These are phyloP conservation scores for Magallana nippona DNA, from an alignment of 2,888 invertebrate genomes.

Conservation along the genomic window DNA sequence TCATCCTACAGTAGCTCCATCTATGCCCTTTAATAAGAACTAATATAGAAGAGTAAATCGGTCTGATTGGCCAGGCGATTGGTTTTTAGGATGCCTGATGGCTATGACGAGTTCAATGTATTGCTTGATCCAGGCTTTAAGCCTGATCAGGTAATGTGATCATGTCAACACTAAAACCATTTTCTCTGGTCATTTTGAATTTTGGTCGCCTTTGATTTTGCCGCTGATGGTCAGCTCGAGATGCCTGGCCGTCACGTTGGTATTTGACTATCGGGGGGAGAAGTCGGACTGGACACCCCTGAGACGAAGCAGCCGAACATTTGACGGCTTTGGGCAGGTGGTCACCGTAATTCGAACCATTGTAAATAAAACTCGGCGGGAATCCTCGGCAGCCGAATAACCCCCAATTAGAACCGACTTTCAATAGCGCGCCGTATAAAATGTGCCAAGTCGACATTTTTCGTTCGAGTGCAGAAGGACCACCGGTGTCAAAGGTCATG, in stretches of 20 bases:
- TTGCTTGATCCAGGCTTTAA: slow-evolving; percentile 21
- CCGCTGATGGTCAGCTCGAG: neutral
- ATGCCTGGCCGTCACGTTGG: neutral
- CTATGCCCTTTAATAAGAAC: neutral
- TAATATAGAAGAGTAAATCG: neutral
- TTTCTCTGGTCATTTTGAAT: slow-evolving; percentile 21
- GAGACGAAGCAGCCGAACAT: slow-evolving; percentile 17
- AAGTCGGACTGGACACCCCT: neutral
- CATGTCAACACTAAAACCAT: slow-evolving; percentile 25
- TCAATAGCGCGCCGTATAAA: neutral
- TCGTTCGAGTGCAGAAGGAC: neutral
- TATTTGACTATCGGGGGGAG: neutral
- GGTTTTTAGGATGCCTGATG: slow-evolving; percentile 17
- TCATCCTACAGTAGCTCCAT: neutral
- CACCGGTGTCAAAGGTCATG: neutral
- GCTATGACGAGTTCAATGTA: slow-evolving; percentile 2
- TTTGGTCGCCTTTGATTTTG: slow-evolving; percentile 24
- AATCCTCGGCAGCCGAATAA: neutral
- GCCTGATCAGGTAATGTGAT: slow-evolving; percentile 22
- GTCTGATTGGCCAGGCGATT: slow-evolving; percentile 20
- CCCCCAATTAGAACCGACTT: slow-evolving; percentile 7
- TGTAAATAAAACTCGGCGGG: slow-evolving; percentile 25
- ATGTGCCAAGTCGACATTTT: neutral
- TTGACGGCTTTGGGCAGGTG: slow-evolving; percentile 28
- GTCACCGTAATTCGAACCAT: slow-evolving; percentile 24